A percentile compares a stretch with the other conserved stretches of the same genome.
Evolutionary conservation across 2,797 vertebrate genomes (phyloP).

Genomic region (Pangasius macronema): DNA sequence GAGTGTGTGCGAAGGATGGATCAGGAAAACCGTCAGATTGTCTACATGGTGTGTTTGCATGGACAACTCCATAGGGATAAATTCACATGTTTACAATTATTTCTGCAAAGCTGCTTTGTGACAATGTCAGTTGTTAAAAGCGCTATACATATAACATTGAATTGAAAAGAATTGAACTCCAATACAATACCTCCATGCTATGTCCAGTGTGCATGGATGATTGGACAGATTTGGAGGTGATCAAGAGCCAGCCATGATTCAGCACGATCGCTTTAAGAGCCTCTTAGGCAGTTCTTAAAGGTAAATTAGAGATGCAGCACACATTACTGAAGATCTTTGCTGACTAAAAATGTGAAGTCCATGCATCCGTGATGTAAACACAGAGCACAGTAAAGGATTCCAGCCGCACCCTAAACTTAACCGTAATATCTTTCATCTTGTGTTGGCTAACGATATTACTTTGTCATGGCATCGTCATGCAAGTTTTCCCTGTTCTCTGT

Average conservation of each 20-base stretch:
- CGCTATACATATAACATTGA: no score
- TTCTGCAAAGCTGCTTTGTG: no score
- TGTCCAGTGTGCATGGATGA: not conserved
- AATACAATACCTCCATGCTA: not conserved
- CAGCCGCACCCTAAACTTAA: not conserved
- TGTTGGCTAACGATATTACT: not conserved
- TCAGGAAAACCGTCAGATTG: not conserved
- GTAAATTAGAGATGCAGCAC: not conserved
- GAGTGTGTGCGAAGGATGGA: not conserved
- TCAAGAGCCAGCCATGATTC: not conserved
- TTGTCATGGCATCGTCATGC: not conserved
- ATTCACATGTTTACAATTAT: no score
- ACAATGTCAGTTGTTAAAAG: no score
- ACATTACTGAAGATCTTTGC: not conserved
- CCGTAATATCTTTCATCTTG: not conserved
- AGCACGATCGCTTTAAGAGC: not conserved
- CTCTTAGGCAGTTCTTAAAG: not conserved
- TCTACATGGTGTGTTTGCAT: not conserved
- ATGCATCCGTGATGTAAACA: not conserved
- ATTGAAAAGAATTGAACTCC: not conserved
- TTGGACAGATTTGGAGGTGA: not conserved
- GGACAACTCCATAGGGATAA: not conserved
- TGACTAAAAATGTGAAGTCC: not conserved
- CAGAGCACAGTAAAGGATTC: not conserved
- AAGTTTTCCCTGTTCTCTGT: not conserved